Base-by-base conservation (phyloP, 2,888 invertebrate species). In the Mythimna ferrago region DNA sequence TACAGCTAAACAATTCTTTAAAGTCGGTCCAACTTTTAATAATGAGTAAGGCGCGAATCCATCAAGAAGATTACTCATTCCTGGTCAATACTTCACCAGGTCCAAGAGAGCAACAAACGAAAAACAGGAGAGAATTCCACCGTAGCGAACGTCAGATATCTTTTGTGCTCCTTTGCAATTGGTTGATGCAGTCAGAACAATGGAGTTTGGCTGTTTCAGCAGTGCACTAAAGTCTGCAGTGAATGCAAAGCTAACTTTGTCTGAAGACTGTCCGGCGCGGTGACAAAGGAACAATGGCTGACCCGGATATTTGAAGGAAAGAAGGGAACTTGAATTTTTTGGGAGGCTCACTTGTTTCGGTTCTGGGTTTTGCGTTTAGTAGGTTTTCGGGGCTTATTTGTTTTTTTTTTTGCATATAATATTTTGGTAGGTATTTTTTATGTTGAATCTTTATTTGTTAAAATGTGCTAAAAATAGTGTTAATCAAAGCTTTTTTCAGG, bases 271-370 rank as follows among this genome's bases (percentile, higher is more conserved):
- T 93, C 93, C 93, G 90, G 92, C 85, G 88, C 84, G 82, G 88
- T 90, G 92, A 94, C 93, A 94, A 94, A 94, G 92, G 93, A 93
- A 94, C 93, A 94, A 94, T 93, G 88, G 90, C 85, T 91, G 94
- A 93, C 94, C 93, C 92, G 93, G 92, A 94, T 94, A 93, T 93
- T 92, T 91, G 88, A 89, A 90, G 92, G 90, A 92, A 92, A 93
- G 92, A 91, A 92, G 89, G 89, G 86, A 88, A 89, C 89, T 88
- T 84, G 86, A 89, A 89, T 90, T 92, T 92, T 93, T 93, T 88
- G 89, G 83, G 82, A 80, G 83, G 79, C 87, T 87, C 81, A 81
- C 73, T 86, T 81, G 81, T 86, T 85, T 83, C 76, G 63, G 69
- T 74, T 76, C 65, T 76, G 53, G 71, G 58, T 68, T 69, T 38